Conservation (phyloP, 2,888 invertebrate species). For the Aradus depressus region DNA sequence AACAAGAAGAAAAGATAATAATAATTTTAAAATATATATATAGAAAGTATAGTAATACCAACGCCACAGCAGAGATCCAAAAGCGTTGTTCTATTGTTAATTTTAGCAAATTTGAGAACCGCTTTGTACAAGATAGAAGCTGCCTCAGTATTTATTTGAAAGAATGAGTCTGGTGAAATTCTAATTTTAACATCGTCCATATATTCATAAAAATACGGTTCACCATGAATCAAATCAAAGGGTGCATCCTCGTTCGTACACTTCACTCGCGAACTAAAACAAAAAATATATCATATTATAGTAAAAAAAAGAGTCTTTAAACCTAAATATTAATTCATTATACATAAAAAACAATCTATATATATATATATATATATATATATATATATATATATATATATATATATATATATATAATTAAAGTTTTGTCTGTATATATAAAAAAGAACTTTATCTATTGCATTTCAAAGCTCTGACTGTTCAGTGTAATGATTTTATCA, state of each 20-base stretch:
- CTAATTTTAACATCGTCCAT: constrained; percentile 53
- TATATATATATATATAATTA: constrained; percentile 8
- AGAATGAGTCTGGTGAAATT: constrained; percentile 72
- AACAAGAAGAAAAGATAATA: too few relatives aligned
- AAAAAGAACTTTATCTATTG: too few relatives aligned
- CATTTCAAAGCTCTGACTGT: too few relatives aligned
- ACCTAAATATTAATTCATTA: neutral
- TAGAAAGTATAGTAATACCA: constrained; percentile 43
- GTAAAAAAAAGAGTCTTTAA: neutral
- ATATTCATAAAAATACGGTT: constrained; percentile 38
- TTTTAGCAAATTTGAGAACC: constrained; percentile 62
- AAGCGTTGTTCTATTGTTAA: constrained; percentile 52
- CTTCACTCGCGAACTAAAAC: constrained; percentile 33
- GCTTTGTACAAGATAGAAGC: constrained; percentile 71
- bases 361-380: neutral
- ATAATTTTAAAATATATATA: too few relatives aligned
- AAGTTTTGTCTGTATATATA: too few relatives aligned
- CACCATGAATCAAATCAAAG: constrained; percentile 36
- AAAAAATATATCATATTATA: neutral
- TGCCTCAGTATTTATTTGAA: constrained; percentile 66
- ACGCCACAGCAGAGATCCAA: constrained; percentile 97
- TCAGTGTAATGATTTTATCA: too few relatives aligned
- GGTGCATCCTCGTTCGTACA: constrained; percentile 35
- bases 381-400: neutral
- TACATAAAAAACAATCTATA: neutral